phyloP scores from a whole-genome alignment of 2,888 invertebrate species.

The Epirrhoe tristata region DNA sequence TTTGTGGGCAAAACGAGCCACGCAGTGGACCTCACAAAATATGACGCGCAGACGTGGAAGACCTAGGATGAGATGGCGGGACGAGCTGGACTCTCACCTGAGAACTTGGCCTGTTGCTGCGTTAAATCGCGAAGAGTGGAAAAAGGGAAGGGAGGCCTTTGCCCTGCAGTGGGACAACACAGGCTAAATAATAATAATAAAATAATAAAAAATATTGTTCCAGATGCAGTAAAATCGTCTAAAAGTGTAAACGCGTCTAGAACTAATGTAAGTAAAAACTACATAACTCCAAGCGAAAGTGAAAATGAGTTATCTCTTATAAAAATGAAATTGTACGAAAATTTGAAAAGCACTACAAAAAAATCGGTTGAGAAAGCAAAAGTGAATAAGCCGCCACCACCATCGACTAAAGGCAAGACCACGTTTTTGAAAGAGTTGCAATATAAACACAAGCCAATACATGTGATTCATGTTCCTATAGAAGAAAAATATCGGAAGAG shows the following conservation, averaged over 20 bases:
- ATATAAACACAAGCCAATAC: conserved; percentile 51
- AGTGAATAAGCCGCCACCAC: conserved; percentile 39
- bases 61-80: no score
- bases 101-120: no score
- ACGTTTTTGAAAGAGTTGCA: conserved; percentile 52
- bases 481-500: conserved; percentile 53
- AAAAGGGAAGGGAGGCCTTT: no score
- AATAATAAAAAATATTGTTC: conserved; percentile 45
- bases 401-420: conserved; percentile 44
- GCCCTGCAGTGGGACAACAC: no score
- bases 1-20: no score
- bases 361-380: conserved; percentile 48
- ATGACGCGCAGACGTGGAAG: no score
- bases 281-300: conserved; percentile 54
- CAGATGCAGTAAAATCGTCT: conserved; percentile 52
- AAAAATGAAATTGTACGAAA: conserved; percentile 55
- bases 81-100: no score
- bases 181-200: no score
- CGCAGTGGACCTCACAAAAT: no score
- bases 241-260: conserved; percentile 51
- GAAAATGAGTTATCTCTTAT: conserved; percentile 53
- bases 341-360: conserved; percentile 46
- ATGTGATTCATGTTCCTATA: conserved; percentile 66
- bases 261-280: conserved; percentile 62
- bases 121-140: no score